These are phyloP conservation scores for Hozukius guyotensis DNA, from an alignment of 2,797 vertebrate genomes.

Conservation along the genomic window DNA sequence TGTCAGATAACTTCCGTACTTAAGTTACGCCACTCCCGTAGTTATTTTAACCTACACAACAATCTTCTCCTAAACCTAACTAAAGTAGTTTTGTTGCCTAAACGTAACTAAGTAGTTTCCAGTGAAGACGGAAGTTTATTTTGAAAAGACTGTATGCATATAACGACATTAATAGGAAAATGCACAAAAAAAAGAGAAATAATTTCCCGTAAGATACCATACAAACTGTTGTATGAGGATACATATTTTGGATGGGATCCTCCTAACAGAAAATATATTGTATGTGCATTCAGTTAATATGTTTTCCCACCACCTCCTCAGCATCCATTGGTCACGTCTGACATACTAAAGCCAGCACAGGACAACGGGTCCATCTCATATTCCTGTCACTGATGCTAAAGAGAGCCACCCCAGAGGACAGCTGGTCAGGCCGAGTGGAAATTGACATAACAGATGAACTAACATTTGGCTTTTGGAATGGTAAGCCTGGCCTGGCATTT, in stretches of 20 bases:
- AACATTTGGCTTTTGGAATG: conserved; percentile 79
- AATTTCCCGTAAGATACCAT: too few relatives aligned
- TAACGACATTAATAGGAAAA: too few relatives aligned
- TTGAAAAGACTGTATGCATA: too few relatives aligned
- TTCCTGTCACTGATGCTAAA: conserved; percentile 57
- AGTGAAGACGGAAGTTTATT: too few relatives aligned
- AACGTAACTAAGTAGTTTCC: too few relatives aligned
- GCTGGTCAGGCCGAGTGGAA: conserved; percentile 63
- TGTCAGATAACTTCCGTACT: too few relatives aligned
- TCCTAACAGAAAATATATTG: background rate
- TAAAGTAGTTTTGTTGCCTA: too few relatives aligned
- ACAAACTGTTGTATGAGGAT: too few relatives aligned
- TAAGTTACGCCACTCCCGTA: too few relatives aligned
- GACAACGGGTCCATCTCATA: conserved; percentile 37
- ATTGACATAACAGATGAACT: conserved; percentile 73
- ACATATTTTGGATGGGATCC: background rate
- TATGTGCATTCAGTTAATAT: background rate
- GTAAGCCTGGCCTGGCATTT: conserved; percentile 78
- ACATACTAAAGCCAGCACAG: conserved; percentile 15
- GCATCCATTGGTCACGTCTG: conserved; percentile 5
- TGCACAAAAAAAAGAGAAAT: too few relatives aligned
- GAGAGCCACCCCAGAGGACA: conserved; percentile 41
- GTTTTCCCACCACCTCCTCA: background rate
- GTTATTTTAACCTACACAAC: too few relatives aligned
- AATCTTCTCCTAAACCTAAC: too few relatives aligned